Conservation (phyloP, 2,888 invertebrate genomes). For the Caenorhabditis sp. region DNA sequence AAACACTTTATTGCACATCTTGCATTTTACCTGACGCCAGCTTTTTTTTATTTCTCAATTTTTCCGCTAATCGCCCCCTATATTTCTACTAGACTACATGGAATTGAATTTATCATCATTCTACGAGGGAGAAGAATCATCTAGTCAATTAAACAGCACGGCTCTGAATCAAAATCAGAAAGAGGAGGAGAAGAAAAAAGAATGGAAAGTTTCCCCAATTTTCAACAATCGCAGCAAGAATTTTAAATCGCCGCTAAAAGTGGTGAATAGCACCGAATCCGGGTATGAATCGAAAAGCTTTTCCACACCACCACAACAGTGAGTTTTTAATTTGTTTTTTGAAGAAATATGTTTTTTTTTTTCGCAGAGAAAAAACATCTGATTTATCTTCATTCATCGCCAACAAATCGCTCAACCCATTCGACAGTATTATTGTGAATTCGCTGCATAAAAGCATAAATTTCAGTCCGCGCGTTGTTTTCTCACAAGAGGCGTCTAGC, state of each 20-base stretch:
- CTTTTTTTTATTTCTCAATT: slow-evolving; percentile 1
- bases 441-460: slow-evolving; percentile 37
- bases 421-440: slow-evolving; percentile 24
- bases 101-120: slow-evolving; percentile 38
- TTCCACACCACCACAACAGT: not conserved
- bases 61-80: slow-evolving; percentile 1
- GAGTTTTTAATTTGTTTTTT: not conserved
- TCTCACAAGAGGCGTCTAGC: not conserved
- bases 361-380: not conserved
- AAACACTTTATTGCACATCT: slow-evolving; percentile 10
- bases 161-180: slow-evolving; percentile 18
- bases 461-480: slow-evolving; percentile 33
- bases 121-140: slow-evolving; percentile 24
- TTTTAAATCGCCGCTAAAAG: slow-evolving; percentile 16
- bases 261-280: slow-evolving; percentile 6
- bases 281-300: slow-evolving; percentile 19
- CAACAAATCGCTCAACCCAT: slow-evolving; percentile 26
- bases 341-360: not conserved
- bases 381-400: slow-evolving; percentile 30
- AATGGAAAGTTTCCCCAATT: slow-evolving; percentile 40
- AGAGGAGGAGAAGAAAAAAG: slow-evolving; percentile 14
- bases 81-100: slow-evolving; percentile 12
- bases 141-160: slow-evolving; percentile 28
- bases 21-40: slow-evolving; percentile 14
- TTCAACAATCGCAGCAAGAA: slow-evolving; percentile 8